Evolutionary conservation across 2,888 invertebrate species (phyloP).

Genomic region (Leptarthrus brevirostris): DNA sequence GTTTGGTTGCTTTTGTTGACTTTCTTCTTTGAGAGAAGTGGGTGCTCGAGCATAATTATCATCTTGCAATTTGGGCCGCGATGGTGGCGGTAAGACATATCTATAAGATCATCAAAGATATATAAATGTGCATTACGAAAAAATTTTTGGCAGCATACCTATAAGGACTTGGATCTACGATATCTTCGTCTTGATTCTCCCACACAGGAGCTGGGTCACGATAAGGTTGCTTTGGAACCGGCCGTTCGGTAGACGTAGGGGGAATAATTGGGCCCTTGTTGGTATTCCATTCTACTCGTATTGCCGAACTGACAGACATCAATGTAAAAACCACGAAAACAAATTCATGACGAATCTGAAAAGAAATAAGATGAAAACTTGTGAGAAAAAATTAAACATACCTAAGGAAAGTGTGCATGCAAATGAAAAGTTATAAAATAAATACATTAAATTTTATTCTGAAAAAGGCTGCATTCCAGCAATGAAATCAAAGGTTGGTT

Average conservation of each 20-base stretch:
- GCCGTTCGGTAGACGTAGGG: conserved; percentile 69
- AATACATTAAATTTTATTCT: too few relatives aligned
- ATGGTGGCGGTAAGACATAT: conserved; percentile 65
- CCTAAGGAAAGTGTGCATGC: too few relatives aligned
- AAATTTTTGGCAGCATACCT: too few relatives aligned
- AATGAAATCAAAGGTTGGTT: too few relatives aligned
- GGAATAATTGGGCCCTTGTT: conserved; percentile 73
- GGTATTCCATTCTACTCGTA: conserved; percentile 74
- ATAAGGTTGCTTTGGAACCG: conserved; percentile 69
- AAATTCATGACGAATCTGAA: conserved; percentile 59
- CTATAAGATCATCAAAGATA: conserved; percentile 56
- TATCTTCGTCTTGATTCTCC: conserved; percentile 71
- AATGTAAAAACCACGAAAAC: conserved; percentile 62
- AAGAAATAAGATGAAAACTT: too few relatives aligned
- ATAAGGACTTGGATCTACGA: conserved; percentile 73
- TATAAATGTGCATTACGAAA: not conserved
- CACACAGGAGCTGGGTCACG: conserved; percentile 73
- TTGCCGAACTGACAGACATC: conserved; percentile 67
- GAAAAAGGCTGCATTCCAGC: too few relatives aligned
- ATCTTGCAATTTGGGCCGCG: conserved; percentile 62
- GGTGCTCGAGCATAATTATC: conserved; percentile 56
- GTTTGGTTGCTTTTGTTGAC: conserved; percentile 58
- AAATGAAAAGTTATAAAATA: too few relatives aligned
- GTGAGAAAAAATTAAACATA: too few relatives aligned
- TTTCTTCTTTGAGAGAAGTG: conserved; percentile 53